Conservation (phyloP, 1,140 invertebrate species). For the Rhyacophila brunnea region DNA sequence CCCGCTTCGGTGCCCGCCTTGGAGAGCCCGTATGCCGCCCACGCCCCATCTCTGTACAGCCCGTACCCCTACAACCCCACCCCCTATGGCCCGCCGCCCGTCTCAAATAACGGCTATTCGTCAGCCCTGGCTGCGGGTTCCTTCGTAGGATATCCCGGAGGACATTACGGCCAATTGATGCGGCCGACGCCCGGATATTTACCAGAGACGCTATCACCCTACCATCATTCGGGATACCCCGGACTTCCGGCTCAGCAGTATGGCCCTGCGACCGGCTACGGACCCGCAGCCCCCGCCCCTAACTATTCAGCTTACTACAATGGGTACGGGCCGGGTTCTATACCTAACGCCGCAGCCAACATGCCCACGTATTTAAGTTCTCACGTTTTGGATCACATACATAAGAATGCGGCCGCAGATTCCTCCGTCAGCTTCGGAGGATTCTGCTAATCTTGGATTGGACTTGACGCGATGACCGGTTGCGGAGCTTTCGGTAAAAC, state of each 20-base stretch:
- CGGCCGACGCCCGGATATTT: slow-evolving; percentile 52
- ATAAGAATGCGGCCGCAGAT: slow-evolving; percentile 49
- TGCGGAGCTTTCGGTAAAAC: too few relatives aligned
- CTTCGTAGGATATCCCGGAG: slow-evolving; percentile 50
- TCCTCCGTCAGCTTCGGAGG: slow-evolving; percentile 53
- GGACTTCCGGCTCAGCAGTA: slow-evolving; percentile 30
- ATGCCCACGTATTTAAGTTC: slow-evolving; percentile 36
- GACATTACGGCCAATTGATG: slow-evolving; percentile 49
- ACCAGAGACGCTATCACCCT: slow-evolving; percentile 41
- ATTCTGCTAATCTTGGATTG: slow-evolving; percentile 45
- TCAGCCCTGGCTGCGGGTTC: slow-evolving; percentile 42
- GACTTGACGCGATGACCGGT: too few relatives aligned
- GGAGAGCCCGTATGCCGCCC: slow-evolving; percentile 43
- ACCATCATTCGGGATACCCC: slow-evolving; percentile 36
- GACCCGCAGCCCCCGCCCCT: slow-evolving; percentile 42
- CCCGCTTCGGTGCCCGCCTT: slow-evolving; percentile 31
- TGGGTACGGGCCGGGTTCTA: slow-evolving; percentile 45
- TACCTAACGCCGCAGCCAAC: slow-evolving; percentile 24
- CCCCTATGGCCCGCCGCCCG: slow-evolving; percentile 31
- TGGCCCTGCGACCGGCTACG: slow-evolving; percentile 41
- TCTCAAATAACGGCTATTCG: slow-evolving; percentile 34
- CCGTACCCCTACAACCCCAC: slow-evolving; percentile 34
- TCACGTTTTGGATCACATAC: slow-evolving; percentile 37
- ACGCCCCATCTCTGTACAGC: slow-evolving; percentile 30
- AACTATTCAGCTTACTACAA: slow-evolving; percentile 45